Base-by-base conservation (phyloP, 2,888 invertebrate genomes). In the Cephalotes varians region DNA sequence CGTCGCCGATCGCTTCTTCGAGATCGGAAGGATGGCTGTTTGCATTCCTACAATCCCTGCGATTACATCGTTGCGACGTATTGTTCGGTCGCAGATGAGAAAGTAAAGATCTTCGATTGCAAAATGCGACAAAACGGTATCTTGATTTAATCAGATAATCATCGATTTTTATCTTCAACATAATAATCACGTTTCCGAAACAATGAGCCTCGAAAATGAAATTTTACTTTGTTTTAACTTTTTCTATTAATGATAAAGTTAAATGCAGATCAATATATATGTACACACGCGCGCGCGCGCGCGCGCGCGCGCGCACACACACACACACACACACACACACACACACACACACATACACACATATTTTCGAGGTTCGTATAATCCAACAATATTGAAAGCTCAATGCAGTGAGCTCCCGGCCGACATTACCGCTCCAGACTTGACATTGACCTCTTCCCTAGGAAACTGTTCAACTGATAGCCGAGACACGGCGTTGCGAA, bases 1-100 rank as follows among this genome's bases (percentile, higher is more conserved):
- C 81, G 81, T 85, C 89, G 84, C 83, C 83, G 69, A 28, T 80
- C 49, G 67, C 54, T 83, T 82, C 73, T 74, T 15, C 44, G 31
- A 31, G 56, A 18, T 18, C 60, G 54, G 15, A 44, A 31, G 69
- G 71, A 21, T 47, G 44, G 25, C 40, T 28, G 76, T 65, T 76
- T 76, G 37, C 76, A 58, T 58, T 62, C 54, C 62, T 49, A 12
- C 47, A 18, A 37, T 21, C 64, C 37, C 28, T 54, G 12, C 28
- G 58, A 65, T 83, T 82, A 83, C 74, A 67, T 74, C 76, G 77
- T 62, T 21, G 64, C 62, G 74, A 62, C 21, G 62, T 25, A 64
- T 64, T 64, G 34, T 65, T 51, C 37, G 74, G 15, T 25, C 49
- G 21, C 37, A 34, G 49, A 74, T 64, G 47, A 34, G 12, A 40